Percentiles rank a stretch among this genome's conserved stretches.
Conservation (phyloP, 2,797 vertebrate species). For the Enteromius trimaculatus region DNA sequence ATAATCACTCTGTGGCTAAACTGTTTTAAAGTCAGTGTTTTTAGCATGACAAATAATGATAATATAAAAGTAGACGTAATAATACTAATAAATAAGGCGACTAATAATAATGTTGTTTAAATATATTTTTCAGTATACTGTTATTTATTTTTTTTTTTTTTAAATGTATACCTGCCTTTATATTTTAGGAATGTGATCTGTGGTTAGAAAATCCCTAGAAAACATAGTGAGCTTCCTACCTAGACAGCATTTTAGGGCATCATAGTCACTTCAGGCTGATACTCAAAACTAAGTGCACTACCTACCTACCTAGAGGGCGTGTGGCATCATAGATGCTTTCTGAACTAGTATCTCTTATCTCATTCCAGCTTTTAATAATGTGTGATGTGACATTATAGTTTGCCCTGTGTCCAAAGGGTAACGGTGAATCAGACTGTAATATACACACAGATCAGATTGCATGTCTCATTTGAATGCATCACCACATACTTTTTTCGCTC, state of each 20-base stretch:
- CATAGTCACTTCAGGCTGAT: neutral
- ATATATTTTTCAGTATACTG: neutral
- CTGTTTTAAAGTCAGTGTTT: neutral
- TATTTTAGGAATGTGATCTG: neutral
- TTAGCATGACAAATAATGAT: neutral
- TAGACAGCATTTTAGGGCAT: conserved; percentile 3
- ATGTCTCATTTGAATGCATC: neutral
- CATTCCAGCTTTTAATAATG: conserved; percentile 12
- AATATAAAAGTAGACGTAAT: neutral
- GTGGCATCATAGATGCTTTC: neutral
- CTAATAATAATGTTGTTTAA: too few relatives aligned
- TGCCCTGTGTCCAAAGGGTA: conserved; percentile 38
- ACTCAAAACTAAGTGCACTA: neutral
- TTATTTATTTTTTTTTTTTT: too few relatives aligned
- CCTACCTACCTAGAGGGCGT: neutral
- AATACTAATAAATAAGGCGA: neutral
- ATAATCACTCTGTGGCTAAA: neutral
- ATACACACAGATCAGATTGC: neutral
- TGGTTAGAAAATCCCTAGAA: neutral
- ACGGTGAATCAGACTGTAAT: conserved; percentile 20
- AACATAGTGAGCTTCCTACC: neutral
- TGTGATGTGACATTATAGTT: conserved; percentile 10
- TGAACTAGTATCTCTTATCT: conserved; percentile 13
- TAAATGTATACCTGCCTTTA: neutral
- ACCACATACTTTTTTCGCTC: neutral